Base-by-base conservation (phyloP, 2,113 vertebrate species). In the Heterocephalus glaber region DNA sequence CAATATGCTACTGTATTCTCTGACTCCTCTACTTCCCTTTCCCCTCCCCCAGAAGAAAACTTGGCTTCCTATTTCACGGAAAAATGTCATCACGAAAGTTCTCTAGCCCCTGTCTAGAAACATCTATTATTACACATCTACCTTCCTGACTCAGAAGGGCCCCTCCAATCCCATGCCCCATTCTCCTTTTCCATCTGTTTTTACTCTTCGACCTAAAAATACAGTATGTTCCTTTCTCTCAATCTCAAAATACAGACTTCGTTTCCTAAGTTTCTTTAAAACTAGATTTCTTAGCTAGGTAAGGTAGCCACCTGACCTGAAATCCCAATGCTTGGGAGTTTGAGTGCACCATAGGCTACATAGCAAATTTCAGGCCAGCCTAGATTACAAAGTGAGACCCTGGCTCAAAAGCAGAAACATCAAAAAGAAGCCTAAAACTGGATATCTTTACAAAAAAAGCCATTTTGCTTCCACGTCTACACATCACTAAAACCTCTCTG, bases 221-320 rank as follows among this genome's bases (percentile, higher is more conserved):
- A 74, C 2, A 60, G 30, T 86, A 89, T 87, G 85, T 80, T 95
- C 61, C 83, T 95, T 96, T 84, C 66, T 24, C 68, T 86, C 68
- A 52, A 60, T 54, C 20, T 84, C 47, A 33, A 94, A 66, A 91
- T 33, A 90, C n/a, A 58, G 58, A 89, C 74, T 90, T 81, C 61
- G 60, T 87, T 95, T 91, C 58, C n/a, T 61, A 89, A 72, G 28
- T 30, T 56, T 93, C 72, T 89, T 93, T 83, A 89, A 76, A 88
- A 85, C 38, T 44, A 65, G 80, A 30, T 47, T 87, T 93, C 47
- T 49, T 49, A 19, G 49, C 47, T 16, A 54, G 76, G 47, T 52
- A 52, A 10, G 2, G 49, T 52, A 35, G 76, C 76, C 47, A 79
- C 30, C 28, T 54, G 49, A 7, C 49, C 28, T 54, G 49, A 6